Evolutionary conservation across 2,888 invertebrate genomes (phyloP).

Genomic region (Coremacera marginata): DNA sequence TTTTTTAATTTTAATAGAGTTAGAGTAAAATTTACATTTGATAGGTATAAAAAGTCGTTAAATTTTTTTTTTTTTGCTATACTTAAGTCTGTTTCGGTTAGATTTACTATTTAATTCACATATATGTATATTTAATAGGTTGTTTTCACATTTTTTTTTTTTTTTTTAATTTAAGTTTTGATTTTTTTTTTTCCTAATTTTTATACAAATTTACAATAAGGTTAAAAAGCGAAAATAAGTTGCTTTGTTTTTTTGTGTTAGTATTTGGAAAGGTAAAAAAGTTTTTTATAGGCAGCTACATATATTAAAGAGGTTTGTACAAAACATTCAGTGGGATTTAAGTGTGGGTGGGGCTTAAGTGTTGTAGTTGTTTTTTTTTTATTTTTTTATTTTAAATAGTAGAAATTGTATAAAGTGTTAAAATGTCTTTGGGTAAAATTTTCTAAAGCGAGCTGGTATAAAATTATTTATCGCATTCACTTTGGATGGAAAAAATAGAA

Average conservation of each 20-base stretch:
- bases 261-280: not conserved
- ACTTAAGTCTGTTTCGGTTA: constrained; percentile 16
- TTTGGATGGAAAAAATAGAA: not conserved
- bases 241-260: not conserved
- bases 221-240: not conserved
- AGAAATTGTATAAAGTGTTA: not conserved
- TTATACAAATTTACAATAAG: constrained; percentile 3
- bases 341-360: not conserved
- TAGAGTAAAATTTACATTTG: constrained; percentile 22
- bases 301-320: not conserved
- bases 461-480: not conserved
- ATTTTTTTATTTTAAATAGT: not conserved
- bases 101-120: not conserved
- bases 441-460: not conserved
- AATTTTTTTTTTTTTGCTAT: constrained; percentile 5
- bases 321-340: constrained; percentile 2
- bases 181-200: too few relatives aligned
- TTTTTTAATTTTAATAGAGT: not conserved
- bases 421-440: not conserved
- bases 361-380: not conserved
- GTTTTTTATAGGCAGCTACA: not conserved
- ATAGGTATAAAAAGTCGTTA: constrained; percentile 34
- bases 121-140: not conserved
- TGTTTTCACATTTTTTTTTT: not conserved
- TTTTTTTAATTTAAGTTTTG: not conserved